Conservation (phyloP, 2,888 invertebrate genomes). For the Vannuccia rotundouncinata region DNA sequence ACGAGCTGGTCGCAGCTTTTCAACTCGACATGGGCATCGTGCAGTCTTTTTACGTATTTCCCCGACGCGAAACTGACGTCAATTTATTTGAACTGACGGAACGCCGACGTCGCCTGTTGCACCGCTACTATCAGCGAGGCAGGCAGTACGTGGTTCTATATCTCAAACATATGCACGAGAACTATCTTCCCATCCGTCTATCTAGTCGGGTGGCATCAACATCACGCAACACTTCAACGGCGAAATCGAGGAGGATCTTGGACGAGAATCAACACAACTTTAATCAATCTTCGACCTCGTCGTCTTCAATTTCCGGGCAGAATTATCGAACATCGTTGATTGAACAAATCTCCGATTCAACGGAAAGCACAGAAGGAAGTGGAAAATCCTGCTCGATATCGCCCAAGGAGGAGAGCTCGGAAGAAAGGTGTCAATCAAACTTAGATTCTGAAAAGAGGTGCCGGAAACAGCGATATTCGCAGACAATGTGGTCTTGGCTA, state of each 20-base stretch:
- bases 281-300: background rate
- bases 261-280: background rate
- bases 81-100: slow-evolving; percentile 34
- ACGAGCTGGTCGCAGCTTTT: slow-evolving; percentile 38
- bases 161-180: slow-evolving; percentile 30
- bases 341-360: background rate
- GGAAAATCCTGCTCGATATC: background rate
- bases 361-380: background rate
- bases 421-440: background rate
- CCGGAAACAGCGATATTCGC: background rate
- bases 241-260: background rate
- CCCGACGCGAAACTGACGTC: background rate
- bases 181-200: slow-evolving; percentile 29
- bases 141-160: slow-evolving; percentile 37
- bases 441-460: background rate
- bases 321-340: background rate
- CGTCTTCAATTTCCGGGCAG: background rate
- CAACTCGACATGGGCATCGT: slow-evolving; percentile 33
- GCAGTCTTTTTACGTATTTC: slow-evolving; percentile 25
- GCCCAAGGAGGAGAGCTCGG: background rate
- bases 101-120: slow-evolving; percentile 33
- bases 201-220: background rate
- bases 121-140: slow-evolving; percentile 38
- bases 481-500: background rate
- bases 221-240: background rate